These are phyloP conservation scores for Aptenodytes patagonicus DNA, from an alignment of 2,113 vertebrate genomes.

Conservation along the genomic window DNA sequence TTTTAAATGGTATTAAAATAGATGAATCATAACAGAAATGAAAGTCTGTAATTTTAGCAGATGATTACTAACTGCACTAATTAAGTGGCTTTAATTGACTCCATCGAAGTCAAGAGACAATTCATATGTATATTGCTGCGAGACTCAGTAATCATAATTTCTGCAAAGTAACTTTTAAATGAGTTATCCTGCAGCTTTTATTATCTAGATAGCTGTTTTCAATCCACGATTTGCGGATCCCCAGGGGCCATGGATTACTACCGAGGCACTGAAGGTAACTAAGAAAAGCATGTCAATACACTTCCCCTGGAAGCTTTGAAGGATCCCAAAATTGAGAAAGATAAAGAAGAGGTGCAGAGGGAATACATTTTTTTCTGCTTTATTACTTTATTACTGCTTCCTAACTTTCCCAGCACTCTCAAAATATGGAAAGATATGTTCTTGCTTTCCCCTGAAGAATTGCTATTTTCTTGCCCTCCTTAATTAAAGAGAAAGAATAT, in stretches of 20 bases:
- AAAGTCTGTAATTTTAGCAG: background rate
- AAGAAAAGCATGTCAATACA: background rate
- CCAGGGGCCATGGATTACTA: background rate
- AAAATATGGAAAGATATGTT: background rate
- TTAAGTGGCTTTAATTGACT: conserved; percentile 52
- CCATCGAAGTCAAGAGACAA: conserved; percentile 25
- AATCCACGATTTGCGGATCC: background rate
- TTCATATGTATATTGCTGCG: background rate
- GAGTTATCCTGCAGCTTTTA: conserved; percentile 22
- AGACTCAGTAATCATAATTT: background rate
- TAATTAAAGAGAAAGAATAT: background rate
- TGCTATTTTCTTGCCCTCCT: background rate
- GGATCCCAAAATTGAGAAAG: background rate
- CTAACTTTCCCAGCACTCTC: background rate
- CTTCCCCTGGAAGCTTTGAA: background rate
- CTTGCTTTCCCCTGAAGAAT: background rate
- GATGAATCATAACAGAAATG: background rate
- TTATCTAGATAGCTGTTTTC: background rate
- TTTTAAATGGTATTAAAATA: background rate
- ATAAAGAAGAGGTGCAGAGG: background rate
- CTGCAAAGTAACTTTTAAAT: conserved; percentile 14
- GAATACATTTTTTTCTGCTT: background rate
- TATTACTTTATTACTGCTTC: background rate
- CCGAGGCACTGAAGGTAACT: background rate
- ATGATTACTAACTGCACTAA: conserved; percentile 46